Conservation (phyloP, 1,140 invertebrate species). For the Trichogramma pretiosum region DNA sequence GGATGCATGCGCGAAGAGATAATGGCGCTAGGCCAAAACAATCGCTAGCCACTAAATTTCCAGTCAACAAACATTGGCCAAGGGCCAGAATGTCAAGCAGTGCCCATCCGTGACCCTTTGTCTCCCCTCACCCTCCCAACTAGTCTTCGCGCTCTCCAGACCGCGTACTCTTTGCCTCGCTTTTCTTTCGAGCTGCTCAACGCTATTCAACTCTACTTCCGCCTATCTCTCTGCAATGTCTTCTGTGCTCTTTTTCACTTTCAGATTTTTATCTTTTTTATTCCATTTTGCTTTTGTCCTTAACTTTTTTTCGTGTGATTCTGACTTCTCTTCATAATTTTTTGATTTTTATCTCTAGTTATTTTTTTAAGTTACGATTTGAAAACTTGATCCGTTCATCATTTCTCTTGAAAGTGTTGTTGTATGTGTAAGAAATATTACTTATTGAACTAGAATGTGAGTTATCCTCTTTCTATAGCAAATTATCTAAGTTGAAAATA, state of each 20-base stretch:
- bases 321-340: no score
- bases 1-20: slow-evolving; percentile 19
- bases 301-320: no score
- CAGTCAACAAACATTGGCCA: slow-evolving; percentile 39
- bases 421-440: no score
- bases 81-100: slow-evolving; percentile 23
- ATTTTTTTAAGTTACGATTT: no score
- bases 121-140: background rate
- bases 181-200: slow-evolving; percentile 2
- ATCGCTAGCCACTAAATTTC: slow-evolving; percentile 39
- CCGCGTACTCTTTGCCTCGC: no score
- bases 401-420: no score
- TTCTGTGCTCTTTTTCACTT: no score
- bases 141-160: background rate
- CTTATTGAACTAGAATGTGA: no score
- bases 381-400: no score
- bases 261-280: background rate
- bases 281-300: background rate
- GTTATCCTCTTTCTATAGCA: no score
- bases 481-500: no score
- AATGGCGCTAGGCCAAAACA: slow-evolving; percentile 40
- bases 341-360: no score
- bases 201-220: slow-evolving; percentile 3
- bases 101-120: background rate
- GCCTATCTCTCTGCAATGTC: background rate